Evolutionary conservation across 2,797 vertebrate species (phyloP).

Genomic region (Rallus crepitans): DNA sequence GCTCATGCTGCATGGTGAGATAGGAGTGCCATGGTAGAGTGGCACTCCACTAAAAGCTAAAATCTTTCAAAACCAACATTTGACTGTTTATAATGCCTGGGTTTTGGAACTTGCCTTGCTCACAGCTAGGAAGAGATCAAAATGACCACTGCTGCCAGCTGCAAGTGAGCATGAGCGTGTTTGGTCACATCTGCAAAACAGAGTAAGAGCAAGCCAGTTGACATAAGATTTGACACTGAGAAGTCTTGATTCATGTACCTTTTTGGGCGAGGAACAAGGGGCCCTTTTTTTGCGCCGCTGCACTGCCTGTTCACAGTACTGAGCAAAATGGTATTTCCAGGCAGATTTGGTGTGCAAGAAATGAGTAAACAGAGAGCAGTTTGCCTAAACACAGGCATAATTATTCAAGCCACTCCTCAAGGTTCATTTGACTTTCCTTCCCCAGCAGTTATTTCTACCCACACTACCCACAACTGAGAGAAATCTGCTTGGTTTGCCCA

Average conservation of each 20-base stretch:
- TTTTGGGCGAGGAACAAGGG: background rate
- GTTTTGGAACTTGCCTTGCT: background rate
- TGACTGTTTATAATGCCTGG: background rate
- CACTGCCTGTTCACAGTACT: background rate
- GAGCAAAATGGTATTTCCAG: background rate
- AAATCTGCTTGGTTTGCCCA: background rate
- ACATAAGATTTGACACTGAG: background rate
- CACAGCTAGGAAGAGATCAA: rapidly evolving
- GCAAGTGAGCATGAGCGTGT: background rate
- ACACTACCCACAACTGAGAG: background rate
- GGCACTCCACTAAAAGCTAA: background rate
- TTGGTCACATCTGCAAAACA: background rate
- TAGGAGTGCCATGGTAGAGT: too few species aligned
- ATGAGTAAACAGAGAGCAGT: slow-evolving; percentile 7
- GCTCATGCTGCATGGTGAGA: rapidly evolving
- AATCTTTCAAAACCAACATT: background rate
- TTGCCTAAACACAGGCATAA: background rate
- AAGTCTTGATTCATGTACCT: background rate
- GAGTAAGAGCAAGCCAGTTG: background rate
- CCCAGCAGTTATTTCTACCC: background rate
- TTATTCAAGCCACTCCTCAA: slow-evolving; percentile 15
- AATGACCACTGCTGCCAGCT: background rate
- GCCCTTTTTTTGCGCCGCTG: background rate
- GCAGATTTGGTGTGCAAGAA: background rate
- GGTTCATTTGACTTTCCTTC: slow-evolving; percentile 9